Base-by-base conservation (phyloP, 2,797 vertebrate genomes). In the Anolis apletophallus region DNA sequence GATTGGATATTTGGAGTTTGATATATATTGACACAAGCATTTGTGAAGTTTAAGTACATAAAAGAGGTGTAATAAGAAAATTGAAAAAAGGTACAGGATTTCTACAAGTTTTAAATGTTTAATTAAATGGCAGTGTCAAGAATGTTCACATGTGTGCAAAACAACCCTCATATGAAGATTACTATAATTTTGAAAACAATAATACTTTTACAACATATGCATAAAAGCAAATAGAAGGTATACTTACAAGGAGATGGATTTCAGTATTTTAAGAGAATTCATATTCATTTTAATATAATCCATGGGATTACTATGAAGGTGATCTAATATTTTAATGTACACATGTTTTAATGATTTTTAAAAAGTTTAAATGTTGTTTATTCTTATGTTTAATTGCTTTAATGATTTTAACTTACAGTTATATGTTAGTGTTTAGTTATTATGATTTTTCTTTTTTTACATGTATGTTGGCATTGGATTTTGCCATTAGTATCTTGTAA, bases 1-100 rank as follows among this genome's bases (percentile, higher is more conserved):
- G 89, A 94, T 86, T 92, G 88, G 93, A 87, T 93, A 90, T 88
- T 46, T 95, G 92, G 57, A 87, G n/a, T 88, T 93, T 92, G 74
- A 85, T 59, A 86, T 87, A 80, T 85, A 93, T 87, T 76, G 84
- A 91, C 87, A 90, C 84, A 81, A 84, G 78, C 81, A 89, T 93
- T 96, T 93, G 89, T 91, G 87, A 94, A 90, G 50, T 88, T 23
- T 77, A 87, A 93, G 83, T 72, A 90, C 72, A 73, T 90, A 80
- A 93, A 94, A 88, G 3, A 71, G 86, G 59, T 64, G 21, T 83
- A 85, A 86, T 78, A 89, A 54, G 36, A 52, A 87, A 93, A 92
- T 55, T 40, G 57, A 73, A 71, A 90, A 90, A 94, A 88, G 46
- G 46, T 50, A 77, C 71, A 64, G 17, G 40, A 71, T 92, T 94